Base-by-base conservation (phyloP, 2,113 vertebrate species). In the Crocuta crocuta region DNA sequence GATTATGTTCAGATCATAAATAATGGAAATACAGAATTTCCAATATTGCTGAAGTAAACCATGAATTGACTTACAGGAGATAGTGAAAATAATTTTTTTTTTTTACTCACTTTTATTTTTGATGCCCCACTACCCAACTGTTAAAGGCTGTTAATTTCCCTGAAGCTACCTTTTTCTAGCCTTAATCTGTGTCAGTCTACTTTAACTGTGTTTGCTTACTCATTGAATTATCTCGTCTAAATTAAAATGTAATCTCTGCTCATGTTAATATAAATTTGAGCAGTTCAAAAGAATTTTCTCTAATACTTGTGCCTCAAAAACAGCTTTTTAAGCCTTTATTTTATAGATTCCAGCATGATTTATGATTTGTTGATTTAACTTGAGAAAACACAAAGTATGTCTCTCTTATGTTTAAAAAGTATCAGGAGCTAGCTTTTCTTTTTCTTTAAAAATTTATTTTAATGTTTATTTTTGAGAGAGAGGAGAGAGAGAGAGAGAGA, bases 1-100 rank as follows among this genome's bases (percentile, higher is more conserved):
- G 48, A 89, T 94, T 91, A 86, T 94, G n/a, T 84, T 84, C 23
- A 73, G 23, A 94, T 97, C 10, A 33, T 93, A 93, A 80, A 68
- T 71, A 53, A 71, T 95, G 66, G 16, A 80, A 70, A 45, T 82
- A 70, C 43, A 88, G 45, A 71, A 74, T 81, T 31, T 92, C 11
- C 24, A 73, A 0, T 80, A 31, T 73, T 84, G 31, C 53, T 50
- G 23, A 83, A 65, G 11, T 89, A 84, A 53, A 85, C 17, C 28
- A 17, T 61, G 50, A 84, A 24, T 68, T 76, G 70, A 78, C n/a
- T 65, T 71, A 73, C 1, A 61, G 58, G 53, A 93, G 35, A 84
- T 55, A 84, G 43, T 78, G 73, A 66, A 79, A 85, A 73, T 80
- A 61, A 23, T 58, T 61, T 61, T 23, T n/a, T 23, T n/a, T 61